These are phyloP conservation scores for Saccostrea glomerata DNA, from an alignment of 1,140 invertebrate genomes.

Conservation along the genomic window DNA sequence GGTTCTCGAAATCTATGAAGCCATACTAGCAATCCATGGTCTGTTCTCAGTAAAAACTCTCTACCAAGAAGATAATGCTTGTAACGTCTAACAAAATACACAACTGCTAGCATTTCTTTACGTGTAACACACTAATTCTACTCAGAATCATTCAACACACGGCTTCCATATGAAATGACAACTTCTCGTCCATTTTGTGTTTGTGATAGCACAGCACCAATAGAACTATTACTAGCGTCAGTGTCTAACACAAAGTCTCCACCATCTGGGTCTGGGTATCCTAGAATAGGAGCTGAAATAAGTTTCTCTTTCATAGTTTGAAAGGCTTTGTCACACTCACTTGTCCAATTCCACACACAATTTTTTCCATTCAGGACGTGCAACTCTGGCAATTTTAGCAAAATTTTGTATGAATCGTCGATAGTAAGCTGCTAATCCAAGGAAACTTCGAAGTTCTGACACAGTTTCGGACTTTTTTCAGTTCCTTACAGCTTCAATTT, in stretches of 20 bases:
- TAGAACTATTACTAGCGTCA: too few species aligned
- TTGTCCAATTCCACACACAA: not conserved
- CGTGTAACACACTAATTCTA: not conserved
- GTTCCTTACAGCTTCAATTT: conserved; percentile 49
- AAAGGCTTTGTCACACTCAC: conserved; percentile 34
- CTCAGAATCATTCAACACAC: not conserved
- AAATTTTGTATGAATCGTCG: conserved; percentile 59
- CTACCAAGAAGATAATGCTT: not conserved
- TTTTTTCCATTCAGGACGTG: conserved; percentile 27
- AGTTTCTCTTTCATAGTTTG: conserved; percentile 1
- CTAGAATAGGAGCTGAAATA: not conserved
- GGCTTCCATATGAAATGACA: conserved; percentile 19
- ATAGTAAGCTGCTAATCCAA: conserved; percentile 61
- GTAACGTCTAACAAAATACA: not conserved
- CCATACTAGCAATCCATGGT: conserved; percentile 23
- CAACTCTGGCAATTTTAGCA: conserved; percentile 47
- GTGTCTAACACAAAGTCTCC: too few species aligned
- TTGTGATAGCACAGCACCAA: too few species aligned
- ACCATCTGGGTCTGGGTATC: too few species aligned
- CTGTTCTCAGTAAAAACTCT: not conserved
- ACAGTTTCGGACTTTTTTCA: conserved; percentile 46
- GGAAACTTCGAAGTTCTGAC: conserved; percentile 73
- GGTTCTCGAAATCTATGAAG: too few species aligned
- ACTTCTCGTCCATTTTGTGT: not conserved
- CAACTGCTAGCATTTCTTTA: not conserved